phyloP scores from a whole-genome alignment of 2,797 vertebrate genomes.

The Argya squamiceps region DNA sequence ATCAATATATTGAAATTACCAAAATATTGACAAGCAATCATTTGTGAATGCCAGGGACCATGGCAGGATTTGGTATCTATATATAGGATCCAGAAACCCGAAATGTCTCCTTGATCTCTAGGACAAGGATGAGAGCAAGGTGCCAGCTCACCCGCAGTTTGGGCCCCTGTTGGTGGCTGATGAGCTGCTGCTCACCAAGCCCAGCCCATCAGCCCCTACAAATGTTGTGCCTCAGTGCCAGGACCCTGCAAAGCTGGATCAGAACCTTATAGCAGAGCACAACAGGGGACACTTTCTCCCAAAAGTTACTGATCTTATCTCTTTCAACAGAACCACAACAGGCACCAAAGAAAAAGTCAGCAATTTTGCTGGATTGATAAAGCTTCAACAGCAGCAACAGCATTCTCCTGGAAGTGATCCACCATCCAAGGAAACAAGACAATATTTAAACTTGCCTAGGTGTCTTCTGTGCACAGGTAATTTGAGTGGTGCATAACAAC shows the following conservation, averaged over 20 bases:
- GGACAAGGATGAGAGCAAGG: neutral
- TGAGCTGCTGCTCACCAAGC: neutral
- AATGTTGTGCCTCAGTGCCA: neutral
- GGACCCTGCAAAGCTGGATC: neutral
- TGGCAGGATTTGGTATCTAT: neutral
- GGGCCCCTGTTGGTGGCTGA: neutral
- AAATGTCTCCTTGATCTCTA: neutral
- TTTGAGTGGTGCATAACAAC: neutral
- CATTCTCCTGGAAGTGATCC: neutral
- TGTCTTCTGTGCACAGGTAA: neutral
- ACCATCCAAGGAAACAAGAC: neutral
- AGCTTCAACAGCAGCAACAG: accelerated
- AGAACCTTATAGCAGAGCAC: accelerated
- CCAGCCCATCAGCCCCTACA: neutral
- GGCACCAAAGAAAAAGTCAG: accelerated
- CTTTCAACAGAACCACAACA: neutral
- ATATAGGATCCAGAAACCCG: neutral
- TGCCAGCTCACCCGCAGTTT: neutral
- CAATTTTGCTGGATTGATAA: neutral
- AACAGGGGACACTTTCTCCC: neutral
- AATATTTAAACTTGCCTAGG: neutral
- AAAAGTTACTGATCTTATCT: neutral
- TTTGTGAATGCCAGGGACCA: neutral
- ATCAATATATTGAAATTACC: neutral
- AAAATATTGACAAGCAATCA: neutral